Percentiles rank a stretch among this genome's conserved stretches.
Evolutionary conservation across 2,888 invertebrate genomes (phyloP).

Genomic region (Protonemura montana): DNA sequence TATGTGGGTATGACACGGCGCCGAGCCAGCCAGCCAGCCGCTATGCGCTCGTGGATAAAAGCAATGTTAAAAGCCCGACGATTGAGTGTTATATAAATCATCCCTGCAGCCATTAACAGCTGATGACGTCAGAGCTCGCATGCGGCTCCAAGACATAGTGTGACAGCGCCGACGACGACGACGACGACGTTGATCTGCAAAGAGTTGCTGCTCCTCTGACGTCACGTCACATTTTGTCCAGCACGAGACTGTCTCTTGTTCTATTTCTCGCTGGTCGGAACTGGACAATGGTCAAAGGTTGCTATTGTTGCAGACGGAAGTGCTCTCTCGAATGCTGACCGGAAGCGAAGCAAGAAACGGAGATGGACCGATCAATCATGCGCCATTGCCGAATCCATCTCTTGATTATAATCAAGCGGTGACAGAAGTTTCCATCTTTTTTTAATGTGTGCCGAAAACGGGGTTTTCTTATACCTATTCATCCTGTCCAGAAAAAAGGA

Average conservation of each 20-base stretch:
- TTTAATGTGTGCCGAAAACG: background rate
- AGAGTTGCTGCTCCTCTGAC: background rate
- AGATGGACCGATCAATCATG: slow-evolving; percentile 37
- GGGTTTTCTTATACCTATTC: background rate
- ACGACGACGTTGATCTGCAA: background rate
- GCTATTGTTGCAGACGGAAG: slow-evolving; percentile 28
- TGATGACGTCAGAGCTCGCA: slow-evolving; percentile 12
- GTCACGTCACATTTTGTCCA: background rate
- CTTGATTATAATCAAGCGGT: slow-evolving; percentile 23
- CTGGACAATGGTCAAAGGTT: slow-evolving; percentile 13
- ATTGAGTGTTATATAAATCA: slow-evolving; percentile 13
- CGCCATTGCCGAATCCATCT: slow-evolving; percentile 25
- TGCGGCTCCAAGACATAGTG: background rate
- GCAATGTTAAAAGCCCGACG: slow-evolving; percentile 14
- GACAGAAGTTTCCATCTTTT: background rate
- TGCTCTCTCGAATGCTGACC: slow-evolving; percentile 31
- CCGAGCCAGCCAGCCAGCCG: background rate
- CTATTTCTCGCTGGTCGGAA: background rate
- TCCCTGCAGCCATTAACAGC: slow-evolving; percentile 25
- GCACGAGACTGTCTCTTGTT: background rate
- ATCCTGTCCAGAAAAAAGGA: background rate
- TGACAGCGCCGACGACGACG: background rate
- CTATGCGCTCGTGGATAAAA: background rate
- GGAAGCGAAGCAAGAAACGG: slow-evolving; percentile 17
- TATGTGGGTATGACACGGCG: background rate